Conservation (phyloP, 2,888 invertebrate species). For the Eupithecia tripunctaria region DNA sequence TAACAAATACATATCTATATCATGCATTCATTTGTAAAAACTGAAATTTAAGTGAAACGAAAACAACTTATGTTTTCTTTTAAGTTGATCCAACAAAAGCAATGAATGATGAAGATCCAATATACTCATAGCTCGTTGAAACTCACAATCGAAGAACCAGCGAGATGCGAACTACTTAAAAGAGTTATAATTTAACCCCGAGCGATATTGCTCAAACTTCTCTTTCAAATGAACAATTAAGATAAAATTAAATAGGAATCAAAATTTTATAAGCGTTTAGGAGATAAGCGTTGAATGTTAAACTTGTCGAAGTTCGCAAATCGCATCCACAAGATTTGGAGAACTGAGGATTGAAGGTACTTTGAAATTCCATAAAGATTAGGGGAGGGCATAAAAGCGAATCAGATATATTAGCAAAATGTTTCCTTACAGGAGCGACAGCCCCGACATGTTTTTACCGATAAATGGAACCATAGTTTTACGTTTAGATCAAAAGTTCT, state of each 20-base stretch:
- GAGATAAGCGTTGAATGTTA: slow-evolving; percentile 80
- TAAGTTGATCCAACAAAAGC: neutral
- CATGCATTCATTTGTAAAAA: no score
- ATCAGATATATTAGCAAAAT: slow-evolving; percentile 24
- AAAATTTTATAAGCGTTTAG: slow-evolving; percentile 79
- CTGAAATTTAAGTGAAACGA: neutral
- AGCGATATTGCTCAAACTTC: slow-evolving; percentile 71
- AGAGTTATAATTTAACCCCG: slow-evolving; percentile 57
- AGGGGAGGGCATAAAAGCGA: slow-evolving; percentile 23
- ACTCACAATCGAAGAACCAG: slow-evolving; percentile 33
- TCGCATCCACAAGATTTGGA: slow-evolving; percentile 54
- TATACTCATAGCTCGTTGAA: slow-evolving; percentile 24
- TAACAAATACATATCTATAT: no score
- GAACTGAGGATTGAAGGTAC: slow-evolving; percentile 45
- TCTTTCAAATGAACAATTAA: slow-evolving; percentile 77
- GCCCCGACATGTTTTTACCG: neutral
- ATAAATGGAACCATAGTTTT: slow-evolving; percentile 16
- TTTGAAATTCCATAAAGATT: slow-evolving; percentile 42
- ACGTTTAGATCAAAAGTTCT: slow-evolving; percentile 7
- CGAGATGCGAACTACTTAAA: slow-evolving; percentile 43
- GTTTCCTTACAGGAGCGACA: neutral
- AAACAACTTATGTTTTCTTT: neutral
- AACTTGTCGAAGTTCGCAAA: slow-evolving; percentile 71
- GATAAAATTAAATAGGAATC: slow-evolving; percentile 81
- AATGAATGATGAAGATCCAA: slow-evolving; percentile 15